Percentiles rank a stretch among this genome's conserved stretches.
phyloP scores from a whole-genome alignment of 1,140 invertebrate genomes.

The Solenopsis fugax region DNA sequence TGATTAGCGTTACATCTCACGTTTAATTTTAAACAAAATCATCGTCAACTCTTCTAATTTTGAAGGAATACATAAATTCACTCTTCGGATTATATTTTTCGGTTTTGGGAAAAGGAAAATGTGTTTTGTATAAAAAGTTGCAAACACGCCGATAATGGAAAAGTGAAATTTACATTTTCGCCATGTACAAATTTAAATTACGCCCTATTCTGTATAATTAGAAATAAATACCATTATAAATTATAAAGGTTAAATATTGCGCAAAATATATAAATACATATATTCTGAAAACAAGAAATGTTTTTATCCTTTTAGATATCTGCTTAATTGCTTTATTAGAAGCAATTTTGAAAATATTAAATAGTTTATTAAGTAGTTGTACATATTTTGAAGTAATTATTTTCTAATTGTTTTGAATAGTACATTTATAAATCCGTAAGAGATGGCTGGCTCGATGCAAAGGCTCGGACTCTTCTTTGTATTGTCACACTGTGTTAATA shows the following conservation, averaged over 20 bases:
- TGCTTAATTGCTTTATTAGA: background rate
- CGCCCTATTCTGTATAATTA: background rate
- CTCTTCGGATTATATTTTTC: background rate
- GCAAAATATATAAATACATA: constrained; percentile 4
- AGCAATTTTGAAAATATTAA: constrained; percentile 4
- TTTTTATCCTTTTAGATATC: background rate
- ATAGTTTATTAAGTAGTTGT: constrained; percentile 18
- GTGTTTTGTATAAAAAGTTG: background rate
- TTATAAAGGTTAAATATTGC: background rate
- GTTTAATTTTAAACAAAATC: constrained; percentile 31
- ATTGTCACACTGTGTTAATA: background rate
- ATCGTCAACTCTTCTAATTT: constrained; percentile 1
- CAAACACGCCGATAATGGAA: background rate
- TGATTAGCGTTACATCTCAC: constrained; percentile 16
- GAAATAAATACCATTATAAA: background rate
- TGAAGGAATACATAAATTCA: background rate
- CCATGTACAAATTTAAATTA: constrained; percentile 8
- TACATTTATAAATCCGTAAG: constrained; percentile 1
- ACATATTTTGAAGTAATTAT: constrained; percentile 27
- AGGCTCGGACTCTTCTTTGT: background rate
- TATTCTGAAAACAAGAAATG: constrained; percentile 3
- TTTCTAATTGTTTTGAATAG: constrained; percentile 3
- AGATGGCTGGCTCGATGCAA: background rate
- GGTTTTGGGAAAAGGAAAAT: background rate
- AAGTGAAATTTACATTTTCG: background rate